Evolutionary conservation across 2,113 vertebrate species (phyloP).

Genomic region (Strix aluco): DNA sequence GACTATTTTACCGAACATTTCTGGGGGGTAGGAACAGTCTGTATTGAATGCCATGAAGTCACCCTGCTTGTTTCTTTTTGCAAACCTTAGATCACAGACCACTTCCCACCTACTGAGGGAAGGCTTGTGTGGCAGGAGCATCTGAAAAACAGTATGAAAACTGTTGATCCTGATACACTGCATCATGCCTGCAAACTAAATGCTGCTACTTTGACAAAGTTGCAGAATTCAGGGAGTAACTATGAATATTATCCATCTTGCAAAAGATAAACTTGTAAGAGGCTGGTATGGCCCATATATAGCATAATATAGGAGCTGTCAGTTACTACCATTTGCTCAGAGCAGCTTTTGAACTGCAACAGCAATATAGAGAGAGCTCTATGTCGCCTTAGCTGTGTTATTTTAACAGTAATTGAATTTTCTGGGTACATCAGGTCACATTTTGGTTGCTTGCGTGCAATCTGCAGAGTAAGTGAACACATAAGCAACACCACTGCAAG

Average conservation of each 20-base stretch:
- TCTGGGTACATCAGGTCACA: neutral
- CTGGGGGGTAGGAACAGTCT: neutral
- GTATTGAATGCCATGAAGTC: neutral
- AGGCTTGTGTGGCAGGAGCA: neutral
- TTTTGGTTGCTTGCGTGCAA: neutral
- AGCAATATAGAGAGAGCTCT: neutral
- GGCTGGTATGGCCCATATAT: neutral
- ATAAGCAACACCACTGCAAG: neutral
- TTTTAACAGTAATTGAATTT: constrained; percentile 28
- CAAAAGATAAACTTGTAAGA: neutral
- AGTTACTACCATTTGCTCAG: neutral
- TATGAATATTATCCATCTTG: neutral
- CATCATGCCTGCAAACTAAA: neutral
- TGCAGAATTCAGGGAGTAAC: neutral
- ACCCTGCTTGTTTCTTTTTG: constrained; percentile 14
- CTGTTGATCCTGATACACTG: neutral
- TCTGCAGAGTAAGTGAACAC: neutral
- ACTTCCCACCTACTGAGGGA: constrained; percentile 18
- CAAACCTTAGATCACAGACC: constrained; percentile 31
- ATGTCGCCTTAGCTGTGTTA: neutral
- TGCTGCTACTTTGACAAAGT: neutral
- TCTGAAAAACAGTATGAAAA: constrained; percentile 18
- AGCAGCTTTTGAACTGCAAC: neutral
- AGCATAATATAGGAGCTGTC: neutral
- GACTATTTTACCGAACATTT: neutral